phyloP scores from a whole-genome alignment of 2,888 invertebrate genomes.

The Entomobrya proxima region DNA sequence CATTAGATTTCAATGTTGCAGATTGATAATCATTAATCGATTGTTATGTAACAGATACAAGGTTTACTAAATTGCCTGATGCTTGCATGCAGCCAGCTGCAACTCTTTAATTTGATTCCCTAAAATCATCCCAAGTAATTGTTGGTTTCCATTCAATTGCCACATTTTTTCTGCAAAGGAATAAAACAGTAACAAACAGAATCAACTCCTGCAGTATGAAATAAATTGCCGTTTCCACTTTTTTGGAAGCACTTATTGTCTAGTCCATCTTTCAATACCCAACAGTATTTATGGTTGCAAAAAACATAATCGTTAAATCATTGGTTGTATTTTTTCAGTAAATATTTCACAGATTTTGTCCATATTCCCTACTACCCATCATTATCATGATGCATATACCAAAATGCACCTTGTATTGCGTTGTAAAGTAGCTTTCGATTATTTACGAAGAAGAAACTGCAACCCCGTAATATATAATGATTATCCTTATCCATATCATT shows the following conservation, averaged over 20 bases:
- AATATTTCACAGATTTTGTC: constrained; percentile 24
- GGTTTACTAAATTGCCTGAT: constrained; percentile 18
- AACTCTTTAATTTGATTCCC: background rate
- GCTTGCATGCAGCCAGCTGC: constrained; percentile 48
- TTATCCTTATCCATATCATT: constrained; percentile 39
- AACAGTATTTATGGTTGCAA: too few species aligned
- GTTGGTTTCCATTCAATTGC: constrained; percentile 29
- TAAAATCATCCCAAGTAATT: constrained; percentile 39
- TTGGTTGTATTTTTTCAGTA: constrained; percentile 13
- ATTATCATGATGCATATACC: background rate
- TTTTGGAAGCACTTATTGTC: background rate
- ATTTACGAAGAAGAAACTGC: background rate
- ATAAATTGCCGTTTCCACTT: background rate
- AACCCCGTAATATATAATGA: constrained; percentile 36
- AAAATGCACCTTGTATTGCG: background rate
- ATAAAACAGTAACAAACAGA: background rate
- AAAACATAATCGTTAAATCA: too few species aligned
- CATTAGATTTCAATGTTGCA: too few species aligned
- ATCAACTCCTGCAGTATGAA: background rate
- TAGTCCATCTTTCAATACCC: too few species aligned
- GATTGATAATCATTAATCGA: background rate
- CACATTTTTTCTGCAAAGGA: background rate
- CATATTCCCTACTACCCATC: constrained; percentile 10
- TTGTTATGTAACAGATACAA: constrained; percentile 8
- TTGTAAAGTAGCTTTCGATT: background rate